phyloP scores from a whole-genome alignment of 2,888 invertebrate genomes.

The Mellilla xanthometata region DNA sequence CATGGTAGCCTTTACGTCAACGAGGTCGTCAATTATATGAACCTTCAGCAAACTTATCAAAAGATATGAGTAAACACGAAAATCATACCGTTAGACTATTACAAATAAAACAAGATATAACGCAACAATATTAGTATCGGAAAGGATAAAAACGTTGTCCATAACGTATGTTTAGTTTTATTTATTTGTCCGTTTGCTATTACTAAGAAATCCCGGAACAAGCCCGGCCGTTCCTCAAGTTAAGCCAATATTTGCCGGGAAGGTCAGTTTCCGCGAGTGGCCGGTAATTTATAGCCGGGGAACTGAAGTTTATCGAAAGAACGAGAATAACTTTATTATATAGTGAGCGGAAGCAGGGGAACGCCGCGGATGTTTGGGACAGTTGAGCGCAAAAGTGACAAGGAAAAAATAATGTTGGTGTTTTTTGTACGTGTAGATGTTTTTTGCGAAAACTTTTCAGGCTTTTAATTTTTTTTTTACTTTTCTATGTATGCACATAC shows the following conservation, averaged over 20 bases:
- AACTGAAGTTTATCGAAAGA: conserved; percentile 82
- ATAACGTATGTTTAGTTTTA: conserved; percentile 36
- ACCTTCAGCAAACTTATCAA: too few relatives aligned
- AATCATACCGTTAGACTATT: too few relatives aligned
- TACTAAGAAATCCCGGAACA: conserved; percentile 56
- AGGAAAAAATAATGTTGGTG: background rate
- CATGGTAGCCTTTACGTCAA: too few relatives aligned
- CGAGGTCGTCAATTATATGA: too few relatives aligned
- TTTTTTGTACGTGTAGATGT: too few relatives aligned
- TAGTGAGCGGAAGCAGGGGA: conserved; percentile 74
- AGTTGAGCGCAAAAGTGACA: conserved; percentile 38
- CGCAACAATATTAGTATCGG: background rate
- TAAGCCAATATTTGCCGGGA: conserved; percentile 78
- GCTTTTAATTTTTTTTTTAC: too few relatives aligned
- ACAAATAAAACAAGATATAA: too few relatives aligned
- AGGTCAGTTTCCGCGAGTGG: conserved; percentile 48
- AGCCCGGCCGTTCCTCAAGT: conserved; percentile 68
- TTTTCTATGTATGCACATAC: too few relatives aligned
- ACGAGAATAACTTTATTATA: conserved; percentile 82
- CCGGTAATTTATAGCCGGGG: conserved; percentile 78
- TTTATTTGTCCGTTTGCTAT: conserved; percentile 55
- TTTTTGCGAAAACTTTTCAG: too few relatives aligned
- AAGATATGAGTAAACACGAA: too few relatives aligned
- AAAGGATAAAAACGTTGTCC: conserved; percentile 16
- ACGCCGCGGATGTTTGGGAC: conserved; percentile 39